Evolutionary conservation across 2,113 vertebrate genomes (phyloP), one percentile per base, ranked within the genome.

Genomic region (Perccottus glenii): DNA sequence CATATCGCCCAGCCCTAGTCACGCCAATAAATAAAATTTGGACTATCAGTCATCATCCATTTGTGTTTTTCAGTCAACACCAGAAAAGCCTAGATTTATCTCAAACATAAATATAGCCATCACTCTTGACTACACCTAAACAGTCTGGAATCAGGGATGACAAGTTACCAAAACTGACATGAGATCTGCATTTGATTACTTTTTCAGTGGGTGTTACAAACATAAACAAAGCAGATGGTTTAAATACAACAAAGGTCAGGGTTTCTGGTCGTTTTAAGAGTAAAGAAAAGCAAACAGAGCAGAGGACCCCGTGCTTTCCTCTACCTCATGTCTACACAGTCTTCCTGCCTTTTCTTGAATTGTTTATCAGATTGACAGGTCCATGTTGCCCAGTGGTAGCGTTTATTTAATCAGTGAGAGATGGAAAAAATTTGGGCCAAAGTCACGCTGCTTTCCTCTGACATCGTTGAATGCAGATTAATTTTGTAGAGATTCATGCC

Each of bases 391-490:
- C 5, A 11, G 19, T 4, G 19, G 4, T 14, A 9, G 48, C 14
- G 42, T 85, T 66, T 67, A 38, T 70, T 52, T 53, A 49, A 16
- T 51, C 47, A 14, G 57, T 27, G 71, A 69, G 11, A 0, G 14
- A 65, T 60, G 76, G 62, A 59, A 83, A 60, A 75, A 75, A 71
- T 60, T 71, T 15, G 45, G 43, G 42, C 32, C 3, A 0, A 42
- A 32, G 52, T 57, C 70, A 32, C 12, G 11, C 46, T 5, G 16
- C 40, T 19, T 9, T 55, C 19, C 19, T 27, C 19, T 27, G 19
- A 27, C 50, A 65, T 6, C 7, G 64, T 52, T 44, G 61, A 42
- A 16, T 62, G 5, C 9, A 4, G 38, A 59, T 62, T 14, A n/a
- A 35, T 4, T 57, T 38, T 36, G 3, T 35, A 9, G 14, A 46